A percentile compares a stretch with the other conserved stretches of the same genome.
phyloP scores from a whole-genome alignment of 1,140 invertebrate genomes.

The Adelges cooleyi region DNA sequence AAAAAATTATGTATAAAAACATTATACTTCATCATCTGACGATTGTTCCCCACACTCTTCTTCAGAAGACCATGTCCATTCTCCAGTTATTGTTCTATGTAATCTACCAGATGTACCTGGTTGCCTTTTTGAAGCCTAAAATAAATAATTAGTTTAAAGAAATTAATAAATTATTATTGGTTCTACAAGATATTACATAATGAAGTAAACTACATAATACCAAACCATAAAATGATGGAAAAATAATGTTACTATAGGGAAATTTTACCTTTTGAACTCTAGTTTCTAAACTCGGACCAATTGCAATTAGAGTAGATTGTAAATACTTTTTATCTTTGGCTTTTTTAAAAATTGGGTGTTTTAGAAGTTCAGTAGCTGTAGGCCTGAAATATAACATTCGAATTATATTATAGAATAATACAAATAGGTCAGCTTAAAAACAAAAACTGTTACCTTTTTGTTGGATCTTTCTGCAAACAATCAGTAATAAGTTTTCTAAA shows the following conservation, averaged over 20 bases:
- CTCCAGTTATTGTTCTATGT: conserved; percentile 88
- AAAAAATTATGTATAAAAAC: neutral
- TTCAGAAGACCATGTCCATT: conserved; percentile 97
- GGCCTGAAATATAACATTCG: conserved; percentile 54
- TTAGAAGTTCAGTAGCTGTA: conserved; percentile 91
- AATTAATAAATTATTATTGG: no score
- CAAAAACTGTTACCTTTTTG: conserved; percentile 53
- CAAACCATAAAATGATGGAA: conserved; percentile 19
- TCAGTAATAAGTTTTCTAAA: conserved; percentile 92
- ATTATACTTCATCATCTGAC: conserved; percentile 38
- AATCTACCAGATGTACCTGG: conserved; percentile 82
- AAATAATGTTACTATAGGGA: no score
- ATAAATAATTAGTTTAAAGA: no score
- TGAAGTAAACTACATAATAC: no score
- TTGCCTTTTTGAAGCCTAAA: conserved; percentile 61
- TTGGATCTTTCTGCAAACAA: conserved; percentile 88
- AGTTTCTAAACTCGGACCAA: conserved; percentile 75
- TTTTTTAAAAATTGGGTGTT: conserved; percentile 99
- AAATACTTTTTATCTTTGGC: conserved; percentile 94
- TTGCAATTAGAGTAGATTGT: conserved; percentile 75
- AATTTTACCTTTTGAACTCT: conserved; percentile 68
- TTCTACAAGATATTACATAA: no score
- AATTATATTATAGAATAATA: neutral
- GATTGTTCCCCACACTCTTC: conserved; percentile 48
- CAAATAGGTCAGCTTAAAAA: neutral